A percentile compares a stretch with the other conserved stretches of the same genome.
phyloP scores from a whole-genome alignment of 2,888 invertebrate species.

The Nomada fucata region DNA sequence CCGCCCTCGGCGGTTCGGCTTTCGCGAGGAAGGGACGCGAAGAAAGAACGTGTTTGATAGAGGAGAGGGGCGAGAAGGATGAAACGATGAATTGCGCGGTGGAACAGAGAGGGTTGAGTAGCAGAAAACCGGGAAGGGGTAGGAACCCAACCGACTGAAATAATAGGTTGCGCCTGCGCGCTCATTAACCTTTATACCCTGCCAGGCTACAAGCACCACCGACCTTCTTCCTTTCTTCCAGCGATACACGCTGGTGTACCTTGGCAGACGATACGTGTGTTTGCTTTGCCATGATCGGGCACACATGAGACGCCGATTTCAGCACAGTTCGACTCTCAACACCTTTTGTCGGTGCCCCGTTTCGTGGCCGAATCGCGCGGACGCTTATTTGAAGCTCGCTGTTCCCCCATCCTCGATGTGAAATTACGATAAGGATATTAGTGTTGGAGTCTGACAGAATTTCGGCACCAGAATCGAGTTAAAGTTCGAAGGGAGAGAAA shows the following conservation, averaged over 20 bases:
- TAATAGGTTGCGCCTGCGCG: constrained; percentile 84
- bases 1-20: constrained; percentile 62
- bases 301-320: constrained; percentile 61
- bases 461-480: not conserved
- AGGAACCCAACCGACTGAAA: constrained; percentile 80
- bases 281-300: constrained; percentile 71
- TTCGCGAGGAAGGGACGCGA: constrained; percentile 41
- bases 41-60: constrained; percentile 29
- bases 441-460: not conserved
- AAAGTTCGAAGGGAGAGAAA: not conserved
- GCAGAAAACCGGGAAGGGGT: constrained; percentile 63
- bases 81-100: constrained; percentile 16
- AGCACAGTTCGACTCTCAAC: constrained; percentile 23
- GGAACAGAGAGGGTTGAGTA: constrained; percentile 42
- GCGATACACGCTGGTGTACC: constrained; percentile 55
- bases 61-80: constrained; percentile 58
- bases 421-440: constrained; percentile 19
- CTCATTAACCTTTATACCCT: constrained; percentile 84
- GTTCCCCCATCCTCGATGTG: not conserved
- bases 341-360: constrained; percentile 19
- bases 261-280: constrained; percentile 69
- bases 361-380: constrained; percentile 22
- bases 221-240: constrained; percentile 80
- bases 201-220: constrained; percentile 81
- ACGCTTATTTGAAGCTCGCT: not conserved